Evolutionary conservation across 2,888 invertebrate genomes (phyloP), one percentile per base, ranked within the genome.

Genomic region (Clusia tigrina): DNA sequence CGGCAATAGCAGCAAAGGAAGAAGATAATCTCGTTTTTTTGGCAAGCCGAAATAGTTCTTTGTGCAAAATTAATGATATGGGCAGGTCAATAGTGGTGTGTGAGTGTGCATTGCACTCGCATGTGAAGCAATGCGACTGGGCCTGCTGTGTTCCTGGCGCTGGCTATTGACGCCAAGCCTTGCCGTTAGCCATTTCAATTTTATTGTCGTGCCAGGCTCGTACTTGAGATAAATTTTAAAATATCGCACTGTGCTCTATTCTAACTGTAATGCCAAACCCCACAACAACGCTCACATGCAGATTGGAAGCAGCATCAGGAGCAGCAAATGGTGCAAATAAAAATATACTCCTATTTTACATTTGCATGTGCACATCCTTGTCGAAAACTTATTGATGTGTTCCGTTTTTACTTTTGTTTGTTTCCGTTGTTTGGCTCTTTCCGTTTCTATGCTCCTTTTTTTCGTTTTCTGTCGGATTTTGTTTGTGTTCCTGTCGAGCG

Each of bases 331-430:
- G n/a, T n/a, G n/a, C 23, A 9, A 42, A 17, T 52, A 24, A 25
- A 52, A 23, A 53, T 60, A 32, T 32, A 15, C 60, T 32, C n/a
- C n/a, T 55, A 37, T 12, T 55, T 51, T 48, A 55, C 55, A 60
- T 60, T 60, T 55, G 60, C 60, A 60, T 60, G 60, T 22, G 59
- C 54, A 59, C 54, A 60, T 60, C 37, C 60, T 54, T 48, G 48
- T 42, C n/a, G 32, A 6, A 9, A 32, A 12, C 32, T 32, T 6
- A 9, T 32, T 6, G 12, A 6, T 12, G 12, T 32, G 6, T 32
- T 12, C 12, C 12, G 32, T 12, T 32, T 12, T 32, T 6, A 6
- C 32, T 32, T 32, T 32, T 32, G 6, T 32, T 12, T 32, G 48
- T 55, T 60, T 55, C 32, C n/a, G 22, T 32, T 42, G 12, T 32